phyloP scores from a whole-genome alignment of 2,113 vertebrate genomes.

The Gracilinanus agilis region DNA sequence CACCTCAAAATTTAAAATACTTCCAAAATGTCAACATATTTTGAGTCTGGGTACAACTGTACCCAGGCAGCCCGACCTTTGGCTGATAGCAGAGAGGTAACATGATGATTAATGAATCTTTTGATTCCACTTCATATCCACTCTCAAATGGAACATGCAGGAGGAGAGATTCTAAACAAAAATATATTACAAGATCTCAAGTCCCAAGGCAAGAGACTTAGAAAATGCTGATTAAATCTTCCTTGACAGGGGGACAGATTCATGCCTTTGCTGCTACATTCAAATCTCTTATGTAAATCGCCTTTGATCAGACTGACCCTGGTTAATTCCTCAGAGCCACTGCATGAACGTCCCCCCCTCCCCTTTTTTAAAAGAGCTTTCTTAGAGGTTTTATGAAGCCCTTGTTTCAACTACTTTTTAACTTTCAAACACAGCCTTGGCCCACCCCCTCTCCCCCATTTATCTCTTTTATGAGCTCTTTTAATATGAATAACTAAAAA shows the following conservation, averaged over 20 bases:
- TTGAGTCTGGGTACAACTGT: background rate
- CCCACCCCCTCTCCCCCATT: background rate
- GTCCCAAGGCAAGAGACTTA: constrained; percentile 6
- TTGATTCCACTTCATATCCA: constrained; percentile 8
- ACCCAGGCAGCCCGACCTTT: background rate
- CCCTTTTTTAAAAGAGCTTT: constrained; percentile 7
- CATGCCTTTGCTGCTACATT: background rate
- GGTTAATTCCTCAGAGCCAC: background rate
- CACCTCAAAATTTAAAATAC: background rate
- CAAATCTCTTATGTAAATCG: constrained; percentile 36
- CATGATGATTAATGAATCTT: background rate
- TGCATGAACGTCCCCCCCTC: background rate
- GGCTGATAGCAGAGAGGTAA: background rate
- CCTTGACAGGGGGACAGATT: background rate
- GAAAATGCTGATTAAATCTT: background rate
- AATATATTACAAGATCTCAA: background rate
- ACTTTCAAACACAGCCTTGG: background rate
- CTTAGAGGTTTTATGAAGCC: background rate
- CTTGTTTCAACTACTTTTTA: constrained; percentile 22
- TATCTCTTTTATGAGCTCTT: constrained; percentile 27
- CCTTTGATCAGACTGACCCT: background rate
- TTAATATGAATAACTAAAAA: constrained; percentile 14
- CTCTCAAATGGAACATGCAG: background rate
- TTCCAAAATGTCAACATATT: background rate
- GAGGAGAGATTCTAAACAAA: background rate